A percentile compares a stretch with the other conserved stretches of the same genome.
Evolutionary conservation across 2,113 vertebrate species (phyloP).

Genomic region (Malaclemys terrapin): DNA sequence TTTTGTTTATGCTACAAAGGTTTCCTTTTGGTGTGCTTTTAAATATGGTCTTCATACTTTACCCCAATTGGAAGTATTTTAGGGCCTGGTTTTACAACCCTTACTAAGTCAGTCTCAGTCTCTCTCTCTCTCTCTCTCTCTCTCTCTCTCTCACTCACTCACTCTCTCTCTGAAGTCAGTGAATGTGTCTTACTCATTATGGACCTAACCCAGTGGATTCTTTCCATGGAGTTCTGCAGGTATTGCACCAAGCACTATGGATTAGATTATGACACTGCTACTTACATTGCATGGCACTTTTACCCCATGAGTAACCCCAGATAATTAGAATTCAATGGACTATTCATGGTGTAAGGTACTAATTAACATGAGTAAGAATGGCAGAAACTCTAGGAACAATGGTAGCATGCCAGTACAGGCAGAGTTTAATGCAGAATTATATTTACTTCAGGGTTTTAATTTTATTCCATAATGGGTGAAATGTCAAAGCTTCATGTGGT

Average conservation of each 20-base stretch:
- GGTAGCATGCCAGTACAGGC: background rate
- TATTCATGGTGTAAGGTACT: background rate
- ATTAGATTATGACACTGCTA: background rate
- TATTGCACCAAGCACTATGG: background rate
- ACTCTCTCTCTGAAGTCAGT: background rate
- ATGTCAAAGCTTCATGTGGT: background rate
- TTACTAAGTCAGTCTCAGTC: background rate
- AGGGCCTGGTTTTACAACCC: background rate
- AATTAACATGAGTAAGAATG: background rate
- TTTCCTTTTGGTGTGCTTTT: background rate
- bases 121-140: too few species aligned
- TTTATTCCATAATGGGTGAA: background rate
- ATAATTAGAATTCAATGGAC: background rate
- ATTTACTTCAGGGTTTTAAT: background rate
- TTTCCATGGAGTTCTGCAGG: background rate
- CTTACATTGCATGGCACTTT: background rate
- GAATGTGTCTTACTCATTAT: background rate
- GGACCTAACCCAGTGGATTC: background rate
- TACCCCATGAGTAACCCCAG: background rate
- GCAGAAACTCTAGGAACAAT: background rate
- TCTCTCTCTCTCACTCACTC: too few species aligned
- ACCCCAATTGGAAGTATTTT: background rate
- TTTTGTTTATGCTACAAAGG: accelerated
- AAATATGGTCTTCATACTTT: background rate
- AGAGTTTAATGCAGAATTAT: accelerated